Percentiles rank a stretch among this genome's conserved stretches.
These are phyloP conservation scores for Rhagoletis pomonella DNA, from an alignment of 1,140 invertebrate species.

Conservation along the genomic window DNA sequence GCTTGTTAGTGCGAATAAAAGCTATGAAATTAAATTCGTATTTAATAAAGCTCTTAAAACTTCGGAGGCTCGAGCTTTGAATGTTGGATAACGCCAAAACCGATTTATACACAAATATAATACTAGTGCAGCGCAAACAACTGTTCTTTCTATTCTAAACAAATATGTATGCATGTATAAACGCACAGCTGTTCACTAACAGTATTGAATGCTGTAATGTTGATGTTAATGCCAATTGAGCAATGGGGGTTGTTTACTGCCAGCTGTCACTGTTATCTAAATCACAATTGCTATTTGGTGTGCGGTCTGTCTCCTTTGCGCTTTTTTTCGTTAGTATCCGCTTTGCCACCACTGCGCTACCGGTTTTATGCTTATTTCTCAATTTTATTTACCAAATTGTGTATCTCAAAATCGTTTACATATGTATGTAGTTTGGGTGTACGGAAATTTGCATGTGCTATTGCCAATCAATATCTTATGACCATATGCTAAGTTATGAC, in stretches of 20 bases:
- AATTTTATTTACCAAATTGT: background rate
- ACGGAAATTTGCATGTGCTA: background rate
- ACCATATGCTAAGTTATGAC: background rate
- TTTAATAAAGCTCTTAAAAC: background rate
- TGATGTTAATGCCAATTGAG: background rate
- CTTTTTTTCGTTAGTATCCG: background rate
- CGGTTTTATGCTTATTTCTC: background rate
- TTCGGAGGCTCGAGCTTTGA: background rate
- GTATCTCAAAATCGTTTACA: background rate
- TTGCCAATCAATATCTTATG: background rate
- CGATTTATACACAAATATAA: background rate
- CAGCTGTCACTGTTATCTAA: background rate
- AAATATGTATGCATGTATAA: background rate
- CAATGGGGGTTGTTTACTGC: background rate
- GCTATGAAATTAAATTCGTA: background rate
- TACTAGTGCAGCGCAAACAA: background rate
- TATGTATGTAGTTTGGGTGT: background rate
- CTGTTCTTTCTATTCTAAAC: background rate
- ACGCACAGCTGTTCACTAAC: background rate
- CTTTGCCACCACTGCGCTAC: background rate
- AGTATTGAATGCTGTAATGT: background rate
- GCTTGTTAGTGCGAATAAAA: background rate
- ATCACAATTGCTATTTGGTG: slow-evolving; percentile 5
- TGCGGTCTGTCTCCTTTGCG: background rate
- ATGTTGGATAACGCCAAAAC: background rate